Conservation (phyloP, 2,888 invertebrate species). For the Eulithis prunata region DNA sequence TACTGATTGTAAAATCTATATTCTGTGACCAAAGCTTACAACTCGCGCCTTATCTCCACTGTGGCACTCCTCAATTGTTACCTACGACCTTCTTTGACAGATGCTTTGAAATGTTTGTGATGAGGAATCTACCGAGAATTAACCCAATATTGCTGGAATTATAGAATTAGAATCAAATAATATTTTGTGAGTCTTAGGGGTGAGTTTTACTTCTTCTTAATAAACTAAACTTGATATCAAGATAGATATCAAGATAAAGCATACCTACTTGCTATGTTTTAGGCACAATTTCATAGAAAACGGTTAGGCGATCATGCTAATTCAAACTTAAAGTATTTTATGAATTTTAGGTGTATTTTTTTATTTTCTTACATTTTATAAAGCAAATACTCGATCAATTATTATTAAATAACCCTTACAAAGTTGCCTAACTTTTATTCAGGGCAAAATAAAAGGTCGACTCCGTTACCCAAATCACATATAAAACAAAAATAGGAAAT, state of each 20-base stretch:
- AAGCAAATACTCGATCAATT: no score
- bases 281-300: no score
- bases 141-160: conserved; percentile 26
- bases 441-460: conserved; percentile 14
- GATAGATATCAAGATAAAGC: no score
- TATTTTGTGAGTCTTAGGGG: no score
- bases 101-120: conserved; percentile 49
- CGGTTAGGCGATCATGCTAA: no score
- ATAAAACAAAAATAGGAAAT: conserved; percentile 78
- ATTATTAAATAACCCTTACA: not conserved
- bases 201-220: no score
- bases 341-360: no score
- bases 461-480: conserved; percentile 55
- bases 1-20: conserved; percentile 43
- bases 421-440: not conserved
- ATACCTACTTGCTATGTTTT: no score
- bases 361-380: no score
- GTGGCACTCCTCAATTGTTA: conserved; percentile 71
- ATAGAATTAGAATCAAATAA: not conserved
- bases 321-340: no score
- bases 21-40: conserved; percentile 56
- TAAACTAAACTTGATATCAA: no score
- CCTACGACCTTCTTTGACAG: conserved; percentile 46
- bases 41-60: conserved; percentile 71
- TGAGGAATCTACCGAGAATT: conserved; percentile 39